Evolutionary conservation across 2,888 invertebrate genomes (phyloP).

Genomic region (Drosophila kuntzei): DNA sequence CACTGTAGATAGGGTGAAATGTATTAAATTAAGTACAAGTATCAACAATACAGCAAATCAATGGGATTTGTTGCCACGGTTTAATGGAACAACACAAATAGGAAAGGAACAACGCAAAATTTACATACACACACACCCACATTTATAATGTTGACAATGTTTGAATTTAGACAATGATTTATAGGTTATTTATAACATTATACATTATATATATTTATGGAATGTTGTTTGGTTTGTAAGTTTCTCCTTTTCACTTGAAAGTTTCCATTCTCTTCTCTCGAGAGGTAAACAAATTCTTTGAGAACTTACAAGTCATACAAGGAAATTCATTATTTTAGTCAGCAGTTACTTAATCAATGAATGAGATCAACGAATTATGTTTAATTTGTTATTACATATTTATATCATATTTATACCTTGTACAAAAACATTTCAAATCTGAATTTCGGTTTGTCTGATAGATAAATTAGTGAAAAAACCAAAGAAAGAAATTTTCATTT

Average conservation of each 20-base stretch:
- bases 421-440: background rate
- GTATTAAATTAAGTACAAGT: constrained; percentile 62
- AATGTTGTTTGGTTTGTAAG: constrained; percentile 61
- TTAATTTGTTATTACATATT: constrained; percentile 16
- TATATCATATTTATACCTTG: background rate
- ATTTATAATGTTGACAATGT: constrained; percentile 17
- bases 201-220: constrained; percentile 10
- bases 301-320: constrained; percentile 14
- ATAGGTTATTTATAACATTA: constrained; percentile 24
- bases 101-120: constrained; percentile 59
- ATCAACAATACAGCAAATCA: constrained; percentile 37
- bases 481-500: background rate
- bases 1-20: constrained; percentile 79
- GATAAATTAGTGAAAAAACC: background rate
- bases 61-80: constrained; percentile 59
- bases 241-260: constrained; percentile 3
- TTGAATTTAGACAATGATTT: constrained; percentile 30
- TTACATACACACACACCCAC: constrained; percentile 9
- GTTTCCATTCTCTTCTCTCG: background rate
- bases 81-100: constrained; percentile 69
- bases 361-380: constrained; percentile 67
- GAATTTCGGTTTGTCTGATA: background rate
- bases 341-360: constrained; percentile 20
- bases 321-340: constrained; percentile 6
- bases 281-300: background rate